Percentiles rank a stretch among this genome's conserved stretches.
Conservation (phyloP, 2,888 invertebrate genomes). For the Amaurobius ferox region DNA sequence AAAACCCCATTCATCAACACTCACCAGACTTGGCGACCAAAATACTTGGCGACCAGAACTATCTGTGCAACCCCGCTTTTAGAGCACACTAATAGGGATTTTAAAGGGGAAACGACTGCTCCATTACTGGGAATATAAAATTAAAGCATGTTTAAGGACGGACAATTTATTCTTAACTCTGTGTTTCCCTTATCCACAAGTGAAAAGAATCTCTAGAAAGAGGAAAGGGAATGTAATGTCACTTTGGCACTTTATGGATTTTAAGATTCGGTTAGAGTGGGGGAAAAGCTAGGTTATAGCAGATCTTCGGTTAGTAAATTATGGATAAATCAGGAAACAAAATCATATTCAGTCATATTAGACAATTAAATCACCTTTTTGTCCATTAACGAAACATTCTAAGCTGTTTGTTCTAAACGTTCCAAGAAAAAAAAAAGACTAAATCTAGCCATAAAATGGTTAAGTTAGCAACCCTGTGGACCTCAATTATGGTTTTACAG, state of each 20-base stretch:
- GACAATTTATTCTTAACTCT: slow-evolving; percentile 37
- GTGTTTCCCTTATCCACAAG: slow-evolving; percentile 8
- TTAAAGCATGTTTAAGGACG: slow-evolving; percentile 33
- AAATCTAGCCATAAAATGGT: too few relatives aligned
- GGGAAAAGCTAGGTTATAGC: background rate
- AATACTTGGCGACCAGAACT: too few relatives aligned
- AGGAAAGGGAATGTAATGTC: slow-evolving; percentile 17
- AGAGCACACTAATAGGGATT: slow-evolving; percentile 41
- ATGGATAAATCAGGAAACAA: too few relatives aligned
- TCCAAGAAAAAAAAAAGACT: too few relatives aligned
- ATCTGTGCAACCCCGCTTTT: background rate
- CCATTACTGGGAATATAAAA: slow-evolving; percentile 50
- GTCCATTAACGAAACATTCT: too few relatives aligned
- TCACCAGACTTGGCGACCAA: too few relatives aligned
- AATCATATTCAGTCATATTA: too few relatives aligned
- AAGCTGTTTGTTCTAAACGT: too few relatives aligned
- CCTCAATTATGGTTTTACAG: too few relatives aligned
- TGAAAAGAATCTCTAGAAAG: background rate
- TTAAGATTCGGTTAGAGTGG: slow-evolving; percentile 13
- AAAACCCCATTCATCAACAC: background rate
- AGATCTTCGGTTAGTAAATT: too few relatives aligned
- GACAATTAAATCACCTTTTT: too few relatives aligned
- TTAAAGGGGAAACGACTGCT: slow-evolving; percentile 47
- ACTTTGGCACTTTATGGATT: slow-evolving; percentile 37
- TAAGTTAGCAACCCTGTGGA: too few relatives aligned